Evolutionary conservation across 2,113 vertebrate genomes (phyloP), one percentile per base, ranked within the genome.

Genomic region (Natator depressus): DNA sequence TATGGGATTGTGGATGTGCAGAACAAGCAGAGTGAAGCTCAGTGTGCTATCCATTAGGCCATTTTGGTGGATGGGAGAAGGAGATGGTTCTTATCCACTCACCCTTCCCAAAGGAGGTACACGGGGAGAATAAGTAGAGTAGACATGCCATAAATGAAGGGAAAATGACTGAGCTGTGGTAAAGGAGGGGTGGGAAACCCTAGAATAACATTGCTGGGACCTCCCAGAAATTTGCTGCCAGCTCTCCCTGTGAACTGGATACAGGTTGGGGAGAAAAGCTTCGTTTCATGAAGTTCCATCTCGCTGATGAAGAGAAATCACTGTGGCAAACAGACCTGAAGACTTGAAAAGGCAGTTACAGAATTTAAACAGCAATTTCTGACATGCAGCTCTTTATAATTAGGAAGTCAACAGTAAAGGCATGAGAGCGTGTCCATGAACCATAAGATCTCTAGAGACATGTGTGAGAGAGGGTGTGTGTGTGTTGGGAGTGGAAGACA

Each of bases 401-500:
- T 47, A 47, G 42, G 25, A 46, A 2, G 7, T 47, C 42, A 47
- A 78, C 24, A 78, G 42, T 78, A 78, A 78, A 16, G 46, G 24
- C 24, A 47, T 47, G 25, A 27, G 11, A 47, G 42, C 42, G 47
- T 6, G 42, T 25, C 25, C 42, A 78, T 27, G 13, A 72, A 27
- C 11, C 75, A 25, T 27, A 78, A 47, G 6, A 78, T 78, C 42
- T 76, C 75, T 46, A 42, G 72, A 27, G 75, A 46, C 5, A 3
- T 42, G 10, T 76, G 5, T 76, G 75, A 47, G 75, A 27, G 75
- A 76, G 75, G 6, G 42, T 12, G 42, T 8, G 38, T 14, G 75
- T 27, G 79, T 87, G 6, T 81, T 90, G 42, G 29, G 85, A 90
- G 55, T 82, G 76, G 49, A 93, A 87, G 47, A 9, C 17, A 13